phyloP scores from a whole-genome alignment of 2,797 vertebrate genomes.

The Schizothorax lantsangensis region DNA sequence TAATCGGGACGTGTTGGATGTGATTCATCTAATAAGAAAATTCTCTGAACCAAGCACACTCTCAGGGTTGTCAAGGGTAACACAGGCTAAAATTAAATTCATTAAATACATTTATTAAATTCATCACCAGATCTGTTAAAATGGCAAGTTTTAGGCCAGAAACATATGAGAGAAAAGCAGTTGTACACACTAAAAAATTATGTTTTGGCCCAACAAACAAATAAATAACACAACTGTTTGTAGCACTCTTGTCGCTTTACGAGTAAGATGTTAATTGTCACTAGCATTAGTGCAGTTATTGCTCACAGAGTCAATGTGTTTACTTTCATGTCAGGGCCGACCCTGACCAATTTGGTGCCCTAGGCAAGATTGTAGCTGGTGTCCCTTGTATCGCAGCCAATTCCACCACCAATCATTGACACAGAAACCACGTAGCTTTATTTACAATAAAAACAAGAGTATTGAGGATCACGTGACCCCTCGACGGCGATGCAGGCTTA shows the following conservation, averaged over 20 bases:
- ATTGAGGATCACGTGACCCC: no score
- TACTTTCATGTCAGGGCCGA: background rate
- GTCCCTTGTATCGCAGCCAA: background rate
- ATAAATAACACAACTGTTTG: no score
- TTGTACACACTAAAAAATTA: background rate
- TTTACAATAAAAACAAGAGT: no score
- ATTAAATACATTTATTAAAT: background rate
- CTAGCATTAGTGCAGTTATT: background rate
- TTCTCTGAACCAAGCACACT: conserved; percentile 9
- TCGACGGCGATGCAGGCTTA: no score
- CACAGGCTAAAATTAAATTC: background rate
- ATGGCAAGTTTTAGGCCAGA: background rate
- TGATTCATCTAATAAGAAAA: conserved; percentile 1
- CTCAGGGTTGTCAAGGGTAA: background rate
- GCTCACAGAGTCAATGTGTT: background rate
- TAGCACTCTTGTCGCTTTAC: no score
- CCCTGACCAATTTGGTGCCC: background rate
- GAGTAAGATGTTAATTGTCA: background rate
- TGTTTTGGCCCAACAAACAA: background rate
- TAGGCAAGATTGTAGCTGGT: background rate
- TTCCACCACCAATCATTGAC: background rate
- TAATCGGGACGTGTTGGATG: background rate
- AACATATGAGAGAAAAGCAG: background rate
- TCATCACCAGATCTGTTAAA: background rate
- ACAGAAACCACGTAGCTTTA: background rate